A percentile compares a stretch with the other conserved stretches of the same genome.
Evolutionary conservation across 2,113 vertebrate species (phyloP).

Genomic region (Brachirus orientalis): DNA sequence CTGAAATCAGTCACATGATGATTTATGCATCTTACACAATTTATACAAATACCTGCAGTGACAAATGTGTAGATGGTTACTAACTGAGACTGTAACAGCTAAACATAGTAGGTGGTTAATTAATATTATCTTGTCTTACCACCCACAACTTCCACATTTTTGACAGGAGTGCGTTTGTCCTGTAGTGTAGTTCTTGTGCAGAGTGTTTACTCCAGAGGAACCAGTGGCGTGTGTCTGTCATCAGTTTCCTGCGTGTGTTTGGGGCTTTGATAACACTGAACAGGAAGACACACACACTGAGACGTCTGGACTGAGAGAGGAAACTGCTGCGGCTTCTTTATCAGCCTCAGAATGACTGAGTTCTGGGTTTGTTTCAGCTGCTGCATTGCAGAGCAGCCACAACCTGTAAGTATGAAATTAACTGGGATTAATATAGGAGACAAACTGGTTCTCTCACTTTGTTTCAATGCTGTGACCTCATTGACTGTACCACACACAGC

Average conservation of each 20-base stretch:
- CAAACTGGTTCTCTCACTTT: slow-evolving; percentile 7
- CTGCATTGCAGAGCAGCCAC: slow-evolving; percentile 89
- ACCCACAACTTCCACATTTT: background rate
- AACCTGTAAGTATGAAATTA: slow-evolving; percentile 83
- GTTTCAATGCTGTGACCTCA: background rate
- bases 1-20: background rate
- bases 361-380: slow-evolving; percentile 88
- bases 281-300: slow-evolving; percentile 72
- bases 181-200: slow-evolving; percentile 30
- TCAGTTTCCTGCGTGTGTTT: slow-evolving; percentile 67
- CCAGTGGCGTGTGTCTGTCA: slow-evolving; percentile 42
- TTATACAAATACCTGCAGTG: too few relatives aligned
- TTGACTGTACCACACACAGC: background rate
- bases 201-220: slow-evolving; percentile 35
- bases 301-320: slow-evolving; percentile 66
- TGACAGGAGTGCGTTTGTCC: slow-evolving; percentile 47
- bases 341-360: slow-evolving; percentile 86
- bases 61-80: too few relatives aligned
- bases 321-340: slow-evolving; percentile 73
- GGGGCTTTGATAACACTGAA: slow-evolving; percentile 60
- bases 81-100: too few relatives aligned
- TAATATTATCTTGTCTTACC: background rate
- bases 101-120: background rate
- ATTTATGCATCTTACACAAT: background rate
- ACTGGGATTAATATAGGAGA: background rate